Evolutionary conservation across 2,888 invertebrate genomes (phyloP), one percentile per base, ranked within the genome.

Genomic region (Ichneumoninae sp.): DNA sequence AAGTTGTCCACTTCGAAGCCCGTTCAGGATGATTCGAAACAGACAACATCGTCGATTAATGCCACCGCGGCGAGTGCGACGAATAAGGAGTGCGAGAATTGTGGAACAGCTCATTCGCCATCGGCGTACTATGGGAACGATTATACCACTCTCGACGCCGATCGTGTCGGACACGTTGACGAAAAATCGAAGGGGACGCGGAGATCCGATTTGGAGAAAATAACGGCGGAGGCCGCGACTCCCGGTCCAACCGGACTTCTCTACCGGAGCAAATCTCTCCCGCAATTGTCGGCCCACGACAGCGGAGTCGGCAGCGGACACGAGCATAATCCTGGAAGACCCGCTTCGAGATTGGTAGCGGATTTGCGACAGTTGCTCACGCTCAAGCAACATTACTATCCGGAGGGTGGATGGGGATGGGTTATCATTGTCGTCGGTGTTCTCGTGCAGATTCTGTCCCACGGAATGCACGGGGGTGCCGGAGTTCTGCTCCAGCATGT

Each of bases 331-430:
- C 95, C 94, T 93, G 95, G 95, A 57, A 95, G 95, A 84, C 95
- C 95, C 84, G 93, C 94, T 4, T 93, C 94, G n/a, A 94, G 95
- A 85, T 92, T 95, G 65, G 95, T 95, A 19, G 94, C 95, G 44
- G 95, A 95, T 91, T 91, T 95, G 69, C 93, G 95, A 76, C 95
- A 95, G 89, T 94, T 96, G 88, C 94, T 96, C 79, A 96, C 96
- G 8, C 95, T 96, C 87, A 96, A 96, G 87, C 96, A 97, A 90
- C 97, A 98, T 91, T 97, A 97, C 94, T 98, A 97, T 94, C 97
- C 97, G 47, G 98, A 98, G 94, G 97, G 97, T 7, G 97, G 97
- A 0, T 98, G 97, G 97, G 98, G 98, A 6, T 98, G 97, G 97
- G 95, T 97, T 75, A 96, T 98, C 74, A 95, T 97, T 1, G 94